phyloP scores from a whole-genome alignment of 2,113 vertebrate species.

The Bolborhynchus lineola region DNA sequence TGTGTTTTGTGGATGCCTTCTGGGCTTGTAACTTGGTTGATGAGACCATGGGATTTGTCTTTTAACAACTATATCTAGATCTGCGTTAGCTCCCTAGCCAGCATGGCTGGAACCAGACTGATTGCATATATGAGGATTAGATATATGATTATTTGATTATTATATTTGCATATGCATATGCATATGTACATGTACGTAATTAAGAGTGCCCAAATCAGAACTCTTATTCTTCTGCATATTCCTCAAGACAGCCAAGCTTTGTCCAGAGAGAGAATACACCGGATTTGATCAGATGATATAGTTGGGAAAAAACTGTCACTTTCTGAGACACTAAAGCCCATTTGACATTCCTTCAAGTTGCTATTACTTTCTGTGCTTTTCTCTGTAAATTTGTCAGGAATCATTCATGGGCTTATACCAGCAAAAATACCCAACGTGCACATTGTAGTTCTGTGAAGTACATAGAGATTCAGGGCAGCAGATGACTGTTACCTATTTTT shows the following conservation, averaged over 20 bases:
- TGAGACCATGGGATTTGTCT: neutral
- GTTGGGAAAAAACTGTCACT: accelerated
- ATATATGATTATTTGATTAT: too few relatives aligned
- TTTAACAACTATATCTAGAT: neutral
- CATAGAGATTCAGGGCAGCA: neutral
- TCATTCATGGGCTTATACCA: neutral
- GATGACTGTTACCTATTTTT: neutral
- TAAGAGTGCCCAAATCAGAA: neutral
- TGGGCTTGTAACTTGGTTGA: neutral
- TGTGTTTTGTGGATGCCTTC: neutral
- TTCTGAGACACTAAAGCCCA: neutral
- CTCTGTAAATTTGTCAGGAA: neutral
- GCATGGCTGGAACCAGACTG: neutral
- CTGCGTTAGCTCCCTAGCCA: neutral
- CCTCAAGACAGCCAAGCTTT: neutral
- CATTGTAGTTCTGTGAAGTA: neutral
- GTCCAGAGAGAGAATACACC: neutral
- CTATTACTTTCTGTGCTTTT: neutral
- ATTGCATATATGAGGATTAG: neutral
- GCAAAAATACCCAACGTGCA: neutral
- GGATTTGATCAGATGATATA: neutral
- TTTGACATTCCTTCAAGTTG: neutral
- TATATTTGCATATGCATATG: neutral
- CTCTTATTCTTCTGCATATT: neutral
- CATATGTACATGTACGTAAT: neutral